Base-by-base conservation (phyloP, 2,113 vertebrate genomes). In the Erythrolamprus reginae region DNA sequence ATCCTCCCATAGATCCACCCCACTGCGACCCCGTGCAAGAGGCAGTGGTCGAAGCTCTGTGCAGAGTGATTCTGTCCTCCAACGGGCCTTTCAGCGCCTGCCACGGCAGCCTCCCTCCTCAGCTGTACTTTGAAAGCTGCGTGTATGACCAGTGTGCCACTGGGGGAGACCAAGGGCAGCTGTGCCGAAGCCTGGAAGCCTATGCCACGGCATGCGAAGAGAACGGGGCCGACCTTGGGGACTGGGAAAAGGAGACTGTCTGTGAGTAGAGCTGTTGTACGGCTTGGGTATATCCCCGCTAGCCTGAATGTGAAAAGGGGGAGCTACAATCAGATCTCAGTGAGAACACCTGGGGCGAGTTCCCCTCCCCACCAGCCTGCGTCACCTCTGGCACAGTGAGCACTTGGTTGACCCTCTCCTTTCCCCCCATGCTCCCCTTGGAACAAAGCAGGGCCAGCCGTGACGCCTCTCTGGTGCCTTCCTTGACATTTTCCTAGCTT, bases 121-220 rank as follows among this genome's bases (percentile, higher is more conserved):
- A 97, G 56, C 92, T 94, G 2, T 97, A 97, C 95, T 97, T 98
- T 91, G 95, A 96, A 92, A 96, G 93, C 92, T 98, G 98, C 53
- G 93, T 98, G 89, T 95, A 95, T 7, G 92, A 95, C 91, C 97
- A 98, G 96, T 98, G 98, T 92, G 95, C 93, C 83, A 95, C 93
- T 0, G 3, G 0, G 0, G 89, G 93, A 88, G 96, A 97, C 92
- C 88, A 58, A 0, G 92, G 83, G 0, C 95, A 96, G n/a, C 92
- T 98, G n/a, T 98, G 98, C 93, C 52, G 96, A 51, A 94, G 91
- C 28, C 89, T 98, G 87, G 94, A 91, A 51, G 89, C 92, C 28
- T 98, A 98, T 26, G 95, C 96, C 0, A 77, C 94, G 47, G 95
- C 97, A 65, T 98, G 98, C 93, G 88, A 92, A 7, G 93, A 95